Base-by-base conservation (phyloP, 2,888 invertebrate genomes). In the Nezara viridula region DNA sequence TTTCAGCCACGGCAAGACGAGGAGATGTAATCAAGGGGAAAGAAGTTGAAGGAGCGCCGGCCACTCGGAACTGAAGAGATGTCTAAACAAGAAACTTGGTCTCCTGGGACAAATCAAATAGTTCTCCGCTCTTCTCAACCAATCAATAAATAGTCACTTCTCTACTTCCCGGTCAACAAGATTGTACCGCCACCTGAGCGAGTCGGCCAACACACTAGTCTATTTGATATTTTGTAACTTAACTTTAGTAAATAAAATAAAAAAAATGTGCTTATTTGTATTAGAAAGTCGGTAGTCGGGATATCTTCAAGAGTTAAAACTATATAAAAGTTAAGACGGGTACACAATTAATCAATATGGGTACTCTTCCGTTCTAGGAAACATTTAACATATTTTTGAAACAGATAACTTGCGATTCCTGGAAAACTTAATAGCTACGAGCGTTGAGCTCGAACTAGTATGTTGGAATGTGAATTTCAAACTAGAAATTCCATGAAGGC, bases 21-120 rank as follows among this genome's bases (percentile, higher is more conserved):
- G 60, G 14, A 27, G n/a, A 12, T 14, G 60, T 27, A 60, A 60
- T 60, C 27, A 27, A 60, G 27, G n/a, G 24, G 60, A 40, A 37
- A 77, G 77, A 40, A 40, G 77, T 77, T 40, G 27, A 37, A 77
- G 24, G 40, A 77, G 40, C 7, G 5, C 9, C 21, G 6, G 27
- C 73, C 73, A 37, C 37, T 73, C 73, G 21, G 40, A 37, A 37
- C 37, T 77, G 77, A 40, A 77, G 77, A 40, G 40, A 77, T 77
- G 37, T 77, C 77, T 77, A 77, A 77, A 77, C 40, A 77, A 77
- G 40, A 77, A 73, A 77, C 37, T 77, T 37, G 40, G 21, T 40
- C 77, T 37, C 77, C 21, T 21, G 77, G 77, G 77, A 37, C 77
- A 77, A 77, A 77, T 37, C 40, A 77, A 77, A 77, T 77, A 77